These are phyloP conservation scores for Bugula neritina DNA, from an alignment of 2,888 invertebrate genomes.

Conservation along the genomic window DNA sequence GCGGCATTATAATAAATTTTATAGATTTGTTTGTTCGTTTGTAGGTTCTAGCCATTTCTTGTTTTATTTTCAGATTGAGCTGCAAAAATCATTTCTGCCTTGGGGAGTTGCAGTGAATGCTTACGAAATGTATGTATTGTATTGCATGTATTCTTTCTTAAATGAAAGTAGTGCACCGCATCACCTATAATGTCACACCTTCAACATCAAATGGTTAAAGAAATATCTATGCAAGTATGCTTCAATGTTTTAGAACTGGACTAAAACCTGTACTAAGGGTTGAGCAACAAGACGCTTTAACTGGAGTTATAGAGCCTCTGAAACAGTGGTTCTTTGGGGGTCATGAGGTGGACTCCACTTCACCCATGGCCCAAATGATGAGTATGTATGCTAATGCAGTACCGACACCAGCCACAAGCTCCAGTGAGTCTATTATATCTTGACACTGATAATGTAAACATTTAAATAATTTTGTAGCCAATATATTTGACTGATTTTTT, in stretches of 20 bases:
- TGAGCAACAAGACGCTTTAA: conserved; percentile 9
- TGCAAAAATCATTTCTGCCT: conserved; percentile 2
- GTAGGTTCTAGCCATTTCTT: too few relatives aligned
- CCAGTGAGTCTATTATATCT: too few relatives aligned
- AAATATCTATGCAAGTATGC: too few relatives aligned
- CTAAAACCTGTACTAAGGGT: not conserved
- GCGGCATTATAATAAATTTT: too few relatives aligned
- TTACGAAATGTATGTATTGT: conserved; percentile 19
- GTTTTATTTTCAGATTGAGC: conserved; percentile 11
- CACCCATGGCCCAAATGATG: conserved; percentile 7
- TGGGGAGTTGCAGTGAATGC: conserved; percentile 23
- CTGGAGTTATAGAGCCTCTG: not conserved
- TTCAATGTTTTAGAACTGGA: not conserved
- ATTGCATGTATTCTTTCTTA: too few relatives aligned
- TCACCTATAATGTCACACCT: too few relatives aligned
- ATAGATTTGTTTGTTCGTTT: too few relatives aligned
- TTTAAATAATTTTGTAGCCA: too few relatives aligned
- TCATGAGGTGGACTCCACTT: not conserved
- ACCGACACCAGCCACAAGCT: not conserved
- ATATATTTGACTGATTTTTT: too few relatives aligned
- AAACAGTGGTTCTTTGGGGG: conserved; percentile 21
- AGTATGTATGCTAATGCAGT: not conserved
- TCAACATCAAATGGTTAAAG: too few relatives aligned
- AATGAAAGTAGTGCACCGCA: too few relatives aligned
- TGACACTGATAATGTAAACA: too few relatives aligned